Evolutionary conservation across 2,888 invertebrate species (phyloP), one percentile per base, ranked within the genome.

Genomic region (Acheta domesticus): DNA sequence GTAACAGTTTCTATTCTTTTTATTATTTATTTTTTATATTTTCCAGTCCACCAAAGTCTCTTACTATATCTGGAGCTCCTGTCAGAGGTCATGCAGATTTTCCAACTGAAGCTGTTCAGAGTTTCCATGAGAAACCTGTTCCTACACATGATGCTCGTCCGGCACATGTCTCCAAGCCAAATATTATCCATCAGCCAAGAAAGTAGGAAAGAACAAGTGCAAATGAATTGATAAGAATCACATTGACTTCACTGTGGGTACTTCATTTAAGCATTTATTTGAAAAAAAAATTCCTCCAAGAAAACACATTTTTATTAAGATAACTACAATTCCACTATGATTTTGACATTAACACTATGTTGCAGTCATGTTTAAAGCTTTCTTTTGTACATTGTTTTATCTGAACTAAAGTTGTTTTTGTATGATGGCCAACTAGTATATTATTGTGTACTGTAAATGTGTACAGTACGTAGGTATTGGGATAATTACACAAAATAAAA

Each of bases 41-140:
- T 84, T 85, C 5, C 75, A 94, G 96, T 81, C 93, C 94, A 48
- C 92, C 94, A 62, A 95, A 94, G 86, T 91, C 93, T 0, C 88
- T 90, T 77, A 90, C 92, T 19, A 93, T 96, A 76, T 91, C 94
- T 20, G 96, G 96, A 80, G 95, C 93, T 21, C 92, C 93, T 0
- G 92, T 93, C 19, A 92, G 92, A 86, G 95, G 94, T 50, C 93
- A 96, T 84, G 93, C 93, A 12, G 97, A 97, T 87, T 97, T 96
- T 86, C 93, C 96, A 36, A 92, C 94, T 0, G 94, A 96, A 85
- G 96, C 97, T 0, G 94, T 96, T 1, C 94, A 96, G 85, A 89
- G 90, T 86, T 88, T 94, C 87, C 92, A 97, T 85, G 92, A 96
- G 87, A 91, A 95, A 88, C 93, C 93, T 79, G 91, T 93, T 77